Conservation (phyloP, 2,797 vertebrate species). For the Phyllotis vaccarum region DNA sequence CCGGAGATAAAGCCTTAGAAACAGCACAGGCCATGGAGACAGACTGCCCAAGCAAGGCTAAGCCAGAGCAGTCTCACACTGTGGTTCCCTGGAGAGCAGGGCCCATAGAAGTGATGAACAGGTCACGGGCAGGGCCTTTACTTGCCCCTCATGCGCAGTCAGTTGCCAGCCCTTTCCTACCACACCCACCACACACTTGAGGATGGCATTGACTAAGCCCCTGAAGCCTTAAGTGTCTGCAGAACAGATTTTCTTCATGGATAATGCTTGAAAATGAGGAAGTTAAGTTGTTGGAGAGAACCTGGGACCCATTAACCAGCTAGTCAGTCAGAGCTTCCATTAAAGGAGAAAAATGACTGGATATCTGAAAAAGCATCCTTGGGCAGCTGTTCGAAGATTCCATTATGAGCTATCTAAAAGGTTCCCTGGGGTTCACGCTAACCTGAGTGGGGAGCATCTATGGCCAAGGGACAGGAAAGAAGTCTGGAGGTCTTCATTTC, state of each 20-base stretch:
- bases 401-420: slow-evolving; percentile 83
- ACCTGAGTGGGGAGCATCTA: not conserved
- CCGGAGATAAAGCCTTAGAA: slow-evolving; percentile 2
- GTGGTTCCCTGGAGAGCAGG: not conserved
- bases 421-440: not conserved
- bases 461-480: not conserved
- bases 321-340: slow-evolving; percentile 81
- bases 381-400: slow-evolving; percentile 84
- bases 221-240: slow-evolving; percentile 72
- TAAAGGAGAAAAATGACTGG: slow-evolving; percentile 80
- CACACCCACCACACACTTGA: not conserved
- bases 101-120: not conserved
- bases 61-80: not conserved
- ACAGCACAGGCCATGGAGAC: not conserved
- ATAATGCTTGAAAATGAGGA: slow-evolving; percentile 84
- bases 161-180: slow-evolving; percentile 7
- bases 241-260: slow-evolving; percentile 56
- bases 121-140: not conserved
- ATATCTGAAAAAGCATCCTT: slow-evolving; percentile 72
- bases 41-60: not conserved
- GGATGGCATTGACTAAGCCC: slow-evolving; percentile 46
- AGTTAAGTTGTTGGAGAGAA: slow-evolving; percentile 83
- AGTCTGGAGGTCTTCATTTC: not conserved
- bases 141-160: not conserved
- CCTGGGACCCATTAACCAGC: slow-evolving; percentile 83